phyloP scores from a whole-genome alignment of 2,113 vertebrate genomes.

The Gallinago jamesoni region DNA sequence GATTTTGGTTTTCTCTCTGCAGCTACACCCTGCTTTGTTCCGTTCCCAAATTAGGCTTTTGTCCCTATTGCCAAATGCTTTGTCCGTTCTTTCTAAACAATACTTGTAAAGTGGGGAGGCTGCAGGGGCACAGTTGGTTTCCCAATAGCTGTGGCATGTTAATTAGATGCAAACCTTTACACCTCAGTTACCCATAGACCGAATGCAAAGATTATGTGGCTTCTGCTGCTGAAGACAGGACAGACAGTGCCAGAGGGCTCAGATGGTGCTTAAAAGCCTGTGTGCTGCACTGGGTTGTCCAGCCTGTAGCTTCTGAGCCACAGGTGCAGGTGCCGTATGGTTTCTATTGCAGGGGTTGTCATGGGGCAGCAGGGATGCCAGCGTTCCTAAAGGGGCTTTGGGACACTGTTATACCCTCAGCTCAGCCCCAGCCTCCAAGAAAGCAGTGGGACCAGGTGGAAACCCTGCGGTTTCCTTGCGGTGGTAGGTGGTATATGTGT shows the following conservation, averaged over 20 bases:
- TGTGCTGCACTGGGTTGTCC: background rate
- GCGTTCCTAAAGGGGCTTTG: background rate
- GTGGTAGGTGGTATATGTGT: background rate
- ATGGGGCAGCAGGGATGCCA: background rate
- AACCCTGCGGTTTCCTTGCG: background rate
- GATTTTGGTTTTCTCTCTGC: background rate
- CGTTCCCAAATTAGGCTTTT: background rate
- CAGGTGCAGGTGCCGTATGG: rapidly evolving
- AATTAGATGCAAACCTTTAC: background rate
- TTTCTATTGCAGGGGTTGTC: background rate
- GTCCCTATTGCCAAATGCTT: background rate
- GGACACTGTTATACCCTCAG: background rate
- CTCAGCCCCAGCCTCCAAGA: background rate
- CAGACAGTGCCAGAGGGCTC: background rate
- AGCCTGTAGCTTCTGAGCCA: background rate
- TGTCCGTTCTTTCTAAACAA: background rate
- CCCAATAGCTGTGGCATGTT: background rate
- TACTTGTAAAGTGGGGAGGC: background rate
- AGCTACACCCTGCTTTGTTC: background rate
- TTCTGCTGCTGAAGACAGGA: background rate
- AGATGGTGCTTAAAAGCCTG: background rate
- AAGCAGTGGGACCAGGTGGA: background rate
- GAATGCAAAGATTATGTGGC: background rate
- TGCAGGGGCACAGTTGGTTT: background rate
- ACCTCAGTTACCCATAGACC: background rate